Percentiles rank a stretch among this genome's conserved stretches.
These are phyloP conservation scores for Fopius arisanus DNA, from an alignment of 1,140 invertebrate genomes.

Conservation along the genomic window DNA sequence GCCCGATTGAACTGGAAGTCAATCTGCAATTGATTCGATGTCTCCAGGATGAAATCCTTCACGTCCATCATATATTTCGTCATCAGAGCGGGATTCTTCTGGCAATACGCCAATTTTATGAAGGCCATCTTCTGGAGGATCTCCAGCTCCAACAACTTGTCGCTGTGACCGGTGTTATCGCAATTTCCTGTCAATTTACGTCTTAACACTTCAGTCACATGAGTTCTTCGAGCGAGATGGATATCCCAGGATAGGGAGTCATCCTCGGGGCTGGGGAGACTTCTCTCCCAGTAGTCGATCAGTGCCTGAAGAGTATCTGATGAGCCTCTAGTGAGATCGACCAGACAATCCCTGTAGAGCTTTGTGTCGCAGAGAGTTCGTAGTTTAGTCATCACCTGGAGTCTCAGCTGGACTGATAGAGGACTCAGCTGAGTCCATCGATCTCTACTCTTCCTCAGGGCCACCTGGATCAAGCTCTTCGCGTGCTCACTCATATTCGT, in stretches of 20 bases:
- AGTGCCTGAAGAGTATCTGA: constrained; percentile 25
- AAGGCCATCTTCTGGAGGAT: constrained; percentile 45
- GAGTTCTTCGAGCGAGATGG: constrained; percentile 39
- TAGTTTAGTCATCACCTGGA: constrained; percentile 55
- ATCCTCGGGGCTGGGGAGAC: constrained; percentile 42
- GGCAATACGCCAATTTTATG: constrained; percentile 54
- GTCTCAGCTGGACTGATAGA: constrained; percentile 53
- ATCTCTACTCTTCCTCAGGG: constrained; percentile 50
- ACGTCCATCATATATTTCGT: constrained; percentile 46
- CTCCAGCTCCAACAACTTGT: neutral
- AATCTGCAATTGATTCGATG: neutral
- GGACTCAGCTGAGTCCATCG: constrained; percentile 63
- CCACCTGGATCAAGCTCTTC: constrained; percentile 45
- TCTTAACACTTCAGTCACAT: neutral
- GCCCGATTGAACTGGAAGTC: constrained; percentile 33
- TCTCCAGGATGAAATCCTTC: neutral
- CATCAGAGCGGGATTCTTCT: constrained; percentile 57
- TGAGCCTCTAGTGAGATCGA: constrained; percentile 27
- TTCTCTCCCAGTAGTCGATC: constrained; percentile 47
- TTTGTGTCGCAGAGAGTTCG: constrained; percentile 56
- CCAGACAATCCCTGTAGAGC: neutral
- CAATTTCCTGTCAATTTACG: too few relatives aligned
- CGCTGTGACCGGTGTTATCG: too few relatives aligned
- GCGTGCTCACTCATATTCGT: constrained; percentile 36
- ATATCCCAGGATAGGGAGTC: constrained; percentile 50